Conservation (phyloP, 2,113 vertebrate genomes). For the Ivindomyrus marchei region DNA sequence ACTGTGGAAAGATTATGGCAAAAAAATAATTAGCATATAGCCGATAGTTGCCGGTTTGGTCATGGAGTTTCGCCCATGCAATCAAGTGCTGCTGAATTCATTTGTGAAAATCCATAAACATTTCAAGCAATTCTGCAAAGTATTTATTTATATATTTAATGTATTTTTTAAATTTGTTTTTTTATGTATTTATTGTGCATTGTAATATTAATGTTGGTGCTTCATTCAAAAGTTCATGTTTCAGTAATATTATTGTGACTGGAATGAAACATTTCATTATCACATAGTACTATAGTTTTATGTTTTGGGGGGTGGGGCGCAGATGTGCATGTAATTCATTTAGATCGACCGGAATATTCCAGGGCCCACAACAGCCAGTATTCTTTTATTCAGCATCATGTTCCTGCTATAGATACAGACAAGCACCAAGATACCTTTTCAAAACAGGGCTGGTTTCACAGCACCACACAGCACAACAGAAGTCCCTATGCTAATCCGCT, state of each 20-base stretch:
- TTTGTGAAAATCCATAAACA: background rate
- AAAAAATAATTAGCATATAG: background rate
- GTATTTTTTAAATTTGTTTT: background rate
- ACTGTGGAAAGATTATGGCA: background rate
- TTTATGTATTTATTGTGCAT: background rate
- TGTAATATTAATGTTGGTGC: background rate
- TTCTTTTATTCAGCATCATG: background rate
- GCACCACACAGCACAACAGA: conserved; percentile 25
- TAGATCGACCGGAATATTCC: background rate
- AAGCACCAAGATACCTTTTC: conserved; percentile 10
- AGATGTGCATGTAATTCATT: background rate
- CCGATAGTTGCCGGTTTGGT: background rate
- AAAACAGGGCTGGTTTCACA: background rate
- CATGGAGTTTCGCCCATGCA: background rate
- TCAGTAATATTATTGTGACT: background rate
- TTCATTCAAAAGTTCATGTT: background rate
- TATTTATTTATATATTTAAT: background rate
- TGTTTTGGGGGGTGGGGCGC: background rate
- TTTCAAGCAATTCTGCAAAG: background rate
- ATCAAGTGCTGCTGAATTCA: background rate
- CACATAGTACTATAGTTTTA: background rate
- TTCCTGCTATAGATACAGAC: background rate
- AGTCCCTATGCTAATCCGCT: conserved; percentile 23
- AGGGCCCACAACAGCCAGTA: background rate
- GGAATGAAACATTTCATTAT: background rate